Evolutionary conservation across 2,888 invertebrate genomes (phyloP).

Genomic region (Creontiades dilutus): DNA sequence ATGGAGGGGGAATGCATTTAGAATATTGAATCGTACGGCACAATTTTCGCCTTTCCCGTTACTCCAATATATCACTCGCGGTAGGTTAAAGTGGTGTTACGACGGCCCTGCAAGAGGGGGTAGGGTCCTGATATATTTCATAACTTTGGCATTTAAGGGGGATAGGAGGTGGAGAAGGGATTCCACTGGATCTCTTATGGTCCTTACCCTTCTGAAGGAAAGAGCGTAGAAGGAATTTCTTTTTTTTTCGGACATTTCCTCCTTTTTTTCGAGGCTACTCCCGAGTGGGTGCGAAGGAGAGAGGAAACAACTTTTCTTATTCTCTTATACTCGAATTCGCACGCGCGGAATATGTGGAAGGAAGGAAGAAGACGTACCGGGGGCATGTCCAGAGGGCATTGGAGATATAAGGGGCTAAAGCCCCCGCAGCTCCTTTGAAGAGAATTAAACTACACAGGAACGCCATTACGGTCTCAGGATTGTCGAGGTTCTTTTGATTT

Average conservation of each 20-base stretch:
- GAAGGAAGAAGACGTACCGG: slow-evolving; percentile 13
- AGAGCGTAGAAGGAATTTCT: background rate
- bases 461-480: slow-evolving; percentile 45
- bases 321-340: background rate
- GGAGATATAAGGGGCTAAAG: slow-evolving; percentile 15
- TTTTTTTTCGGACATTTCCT: slow-evolving; percentile 27
- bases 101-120: background rate
- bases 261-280: background rate
- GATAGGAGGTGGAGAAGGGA: background rate
- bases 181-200: background rate
- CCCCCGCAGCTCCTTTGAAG: slow-evolving; percentile 19
- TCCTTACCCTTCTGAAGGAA: background rate
- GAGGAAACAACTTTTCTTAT: slow-evolving; percentile 39
- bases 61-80: slow-evolving; percentile 59
- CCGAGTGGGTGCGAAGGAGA: background rate
- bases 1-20: slow-evolving; percentile 51
- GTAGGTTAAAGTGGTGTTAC: slow-evolving; percentile 38
- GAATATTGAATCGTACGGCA: slow-evolving; percentile 64
- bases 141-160: slow-evolving; percentile 61
- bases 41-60: slow-evolving; percentile 62
- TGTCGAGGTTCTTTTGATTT: background rate
- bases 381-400: slow-evolving; percentile 64
- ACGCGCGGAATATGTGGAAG: slow-evolving; percentile 13
- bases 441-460: slow-evolving; percentile 67
- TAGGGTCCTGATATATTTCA: slow-evolving; percentile 61